Evolutionary conservation across 2,888 invertebrate species (phyloP), one percentile per base, ranked within the genome.

Genomic region (Maniola hyperantus): DNA sequence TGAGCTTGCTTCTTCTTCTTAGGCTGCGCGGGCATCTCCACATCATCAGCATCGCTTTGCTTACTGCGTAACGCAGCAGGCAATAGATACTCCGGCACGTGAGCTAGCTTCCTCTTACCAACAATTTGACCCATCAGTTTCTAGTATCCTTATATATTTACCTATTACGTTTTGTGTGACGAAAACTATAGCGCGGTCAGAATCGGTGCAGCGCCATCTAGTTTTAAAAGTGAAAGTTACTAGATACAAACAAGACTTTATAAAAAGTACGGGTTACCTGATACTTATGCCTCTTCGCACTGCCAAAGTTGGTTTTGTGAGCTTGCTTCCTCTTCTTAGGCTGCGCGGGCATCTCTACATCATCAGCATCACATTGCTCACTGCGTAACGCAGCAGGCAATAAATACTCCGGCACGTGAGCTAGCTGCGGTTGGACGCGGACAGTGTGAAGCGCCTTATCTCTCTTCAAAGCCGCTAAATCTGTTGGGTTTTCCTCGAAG

Each of bases 351-450:
- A 72, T 71, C 0, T 84, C 87, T 60, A 76, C 77, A 0, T 80
- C 83, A 4, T 80, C 83, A 4, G 81, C 83, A 33, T 93, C 93
- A 1, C 93, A 92, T 6, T 94, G 93, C 18, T 96, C 88, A 69
- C 93, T 93, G 80, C 96, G 95, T 58, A 98, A 84, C 0, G 97
- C 95, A 0, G 95, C 94, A 0, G 98, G 98, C 0, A 98, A 93
- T 73, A 98, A 95, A 82, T 99, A 99, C 63, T 98, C 98, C 0
- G 99, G 99, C 0, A 99, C 97, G 83, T 99, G 96, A 34, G 97
- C 94, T 70, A 99, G 87, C 85, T 99, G 98, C 0, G 95, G 93
- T 81, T 98, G 97, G 8, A 96, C 89, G 81, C 95, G 95, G 0
- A 98, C 97, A 0, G 97, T 97, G 77, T 97, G 97, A 18, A 98